These are phyloP conservation scores for Sphyrna mokarran DNA, from an alignment of 2,113 vertebrate genomes.

Conservation along the genomic window DNA sequence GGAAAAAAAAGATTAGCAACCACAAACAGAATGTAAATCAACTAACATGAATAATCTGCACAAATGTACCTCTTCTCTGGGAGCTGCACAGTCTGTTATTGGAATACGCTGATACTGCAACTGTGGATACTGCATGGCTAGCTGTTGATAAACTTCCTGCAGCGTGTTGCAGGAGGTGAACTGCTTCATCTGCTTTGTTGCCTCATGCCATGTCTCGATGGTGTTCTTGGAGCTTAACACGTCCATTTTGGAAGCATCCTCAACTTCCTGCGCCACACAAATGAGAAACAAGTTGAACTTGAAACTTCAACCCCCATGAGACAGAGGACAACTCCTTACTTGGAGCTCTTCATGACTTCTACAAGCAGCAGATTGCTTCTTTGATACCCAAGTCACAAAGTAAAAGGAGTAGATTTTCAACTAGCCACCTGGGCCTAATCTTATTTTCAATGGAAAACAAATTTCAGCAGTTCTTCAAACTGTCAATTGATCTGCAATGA, in stretches of 20 bases:
- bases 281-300: background rate
- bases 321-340: background rate
- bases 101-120: slow-evolving; percentile 33
- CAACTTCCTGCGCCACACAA: slow-evolving; percentile 19
- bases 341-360: background rate
- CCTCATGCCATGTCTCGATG: slow-evolving; percentile 32
- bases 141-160: slow-evolving; percentile 1
- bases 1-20: background rate
- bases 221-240: slow-evolving; percentile 16
- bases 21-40: background rate
- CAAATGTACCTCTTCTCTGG: slow-evolving; percentile 33
- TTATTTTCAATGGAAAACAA: background rate
- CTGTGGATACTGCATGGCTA: background rate
- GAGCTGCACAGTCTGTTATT: slow-evolving; percentile 25
- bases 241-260: slow-evolving; percentile 23
- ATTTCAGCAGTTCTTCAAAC: background rate
- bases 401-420: background rate
- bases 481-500: background rate
- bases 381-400: background rate
- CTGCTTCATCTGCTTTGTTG: slow-evolving; percentile 31
- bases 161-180: slow-evolving; percentile 12
- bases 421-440: background rate
- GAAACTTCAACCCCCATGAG: background rate
- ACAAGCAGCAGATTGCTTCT: background rate
- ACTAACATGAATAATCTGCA: background rate